Evolutionary conservation across 2,113 vertebrate species (phyloP), one percentile per base, ranked within the genome.

Genomic region (Thalassoma bifasciatum): DNA sequence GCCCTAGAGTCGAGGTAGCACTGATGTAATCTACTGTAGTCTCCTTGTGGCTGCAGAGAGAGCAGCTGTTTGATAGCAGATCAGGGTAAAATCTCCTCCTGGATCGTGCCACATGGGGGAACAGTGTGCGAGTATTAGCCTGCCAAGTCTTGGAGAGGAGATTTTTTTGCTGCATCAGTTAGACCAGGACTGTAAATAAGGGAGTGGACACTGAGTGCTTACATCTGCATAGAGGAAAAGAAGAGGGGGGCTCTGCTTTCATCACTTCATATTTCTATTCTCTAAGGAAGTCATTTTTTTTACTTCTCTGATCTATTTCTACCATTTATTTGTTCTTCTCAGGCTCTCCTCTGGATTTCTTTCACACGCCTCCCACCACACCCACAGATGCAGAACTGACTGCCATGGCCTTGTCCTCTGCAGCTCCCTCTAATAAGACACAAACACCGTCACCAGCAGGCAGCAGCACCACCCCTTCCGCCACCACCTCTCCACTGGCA

Each of bases 331-430:
- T 42, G 54, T 36, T 22, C 2, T 40, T 66, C 38, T 68, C 59
- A 92, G 91, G 84, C 52, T 93, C 92, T 64, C 88, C 91, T 82
- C 76, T 91, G 71, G 92, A 93, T 86, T 89, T 94, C 63, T 94
- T 91, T 86, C 92, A 93, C 56, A 93, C 92, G 5, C 86, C 91
- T 73, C 88, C 93, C 1, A 85, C 88, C 73, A 92, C 91, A 1
- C 93, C 90, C 62, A 87, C 88, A 9, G 85, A 89, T 74, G 83
- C 82, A 37, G 83, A 90, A 42, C 79, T 91, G 37, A 53, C 77
- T 40, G 81, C 83, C 72, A 86, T 92, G 90, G 84, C 88, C 49
- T 74, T 86, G 6, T 75, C 88, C 75, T 66, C 82, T 22, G 38
- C 75, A 23, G 59, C 81, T 16, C 77, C 81, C 53, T 58, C 86